Evolutionary conservation across 2,797 vertebrate genomes (phyloP), one percentile per base, ranked within the genome.

Genomic region (Pygocentrus nattereri): DNA sequence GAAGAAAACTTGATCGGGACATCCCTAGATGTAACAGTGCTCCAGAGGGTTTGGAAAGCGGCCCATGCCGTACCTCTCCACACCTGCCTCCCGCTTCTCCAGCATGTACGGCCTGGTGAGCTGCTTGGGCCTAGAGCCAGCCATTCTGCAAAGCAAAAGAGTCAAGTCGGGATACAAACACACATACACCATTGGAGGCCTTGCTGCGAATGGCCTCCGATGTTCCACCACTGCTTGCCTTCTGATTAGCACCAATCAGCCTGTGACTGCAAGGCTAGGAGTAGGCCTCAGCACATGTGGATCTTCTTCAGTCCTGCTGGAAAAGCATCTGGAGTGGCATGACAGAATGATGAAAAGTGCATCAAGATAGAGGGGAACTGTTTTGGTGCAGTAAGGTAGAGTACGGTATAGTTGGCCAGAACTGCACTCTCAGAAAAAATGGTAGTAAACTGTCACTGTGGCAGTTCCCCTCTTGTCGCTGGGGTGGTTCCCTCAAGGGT

Each of bases 41-140:
- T 38, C 16, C 19, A 5, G 7, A 38, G 30, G 79, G 92, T 92
- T 93, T 93, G 94, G 91, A 92, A 21, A 54, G 62, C 30, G 1
- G 23, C 21, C 59, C 13, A 6, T 64, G 73, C 76, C 73, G 30
- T 85, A 85, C 82, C 87, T 87, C 82, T 85, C 73, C n/a, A 30
- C 64, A 81, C 87, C 74, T 0, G 79, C 73, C 74, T 85, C 83
- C 49, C 65, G 81, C 72, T 86, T 87, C 79, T 87, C 84, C 21
- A 86, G 65, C 70, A 86, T 54, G 59, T 72, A 82, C 25, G 80
- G 78, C 50, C 79, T 81, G 74, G 73, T 74, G 30, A 71, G 68
- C 72, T 62, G 80, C 72, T 65, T 83, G 82, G 73, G 54, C 85
- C 27, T 65, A 75, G 81, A 86, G 64, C 62, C 65, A 61, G 86